A percentile compares a stretch with the other conserved stretches of the same genome.
Conservation (phyloP, 1,140 invertebrate genomes). For the Temnothorax longispinosus region DNA sequence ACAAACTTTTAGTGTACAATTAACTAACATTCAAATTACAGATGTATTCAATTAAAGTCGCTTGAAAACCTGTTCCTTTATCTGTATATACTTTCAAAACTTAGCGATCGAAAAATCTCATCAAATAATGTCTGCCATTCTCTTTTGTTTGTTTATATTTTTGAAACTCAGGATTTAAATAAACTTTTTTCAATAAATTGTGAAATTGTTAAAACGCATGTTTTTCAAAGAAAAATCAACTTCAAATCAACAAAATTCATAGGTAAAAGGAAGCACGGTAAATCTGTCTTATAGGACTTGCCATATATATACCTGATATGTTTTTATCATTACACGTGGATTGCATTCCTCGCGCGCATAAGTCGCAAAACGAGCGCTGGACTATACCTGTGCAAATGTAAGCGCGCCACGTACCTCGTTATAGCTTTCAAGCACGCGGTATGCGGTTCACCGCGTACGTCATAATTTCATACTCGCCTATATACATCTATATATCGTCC, state of each 20-base stretch:
- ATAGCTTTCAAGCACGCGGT: conserved; percentile 60
- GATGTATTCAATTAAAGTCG: background rate
- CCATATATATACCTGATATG: conserved; percentile 9
- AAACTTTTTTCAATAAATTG: background rate
- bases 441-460: conserved; percentile 61
- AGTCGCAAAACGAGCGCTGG: conserved; percentile 32
- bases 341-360: conserved; percentile 38
- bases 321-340: conserved; percentile 32
- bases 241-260: background rate
- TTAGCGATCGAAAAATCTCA: background rate
- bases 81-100: background rate
- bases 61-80: background rate
- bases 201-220: background rate
- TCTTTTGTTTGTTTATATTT: background rate
- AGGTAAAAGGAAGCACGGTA: background rate
- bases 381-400: conserved; percentile 51
- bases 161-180: background rate
- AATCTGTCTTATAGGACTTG: background rate
- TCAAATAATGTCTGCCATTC: background rate
- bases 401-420: conserved; percentile 57
- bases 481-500: conserved; percentile 58
- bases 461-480: conserved; percentile 60
- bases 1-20: background rate
- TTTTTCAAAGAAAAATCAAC: background rate
- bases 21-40: background rate